Evolutionary conservation across 2,797 vertebrate genomes (phyloP).

Genomic region (Micromesistius poutassou): DNA sequence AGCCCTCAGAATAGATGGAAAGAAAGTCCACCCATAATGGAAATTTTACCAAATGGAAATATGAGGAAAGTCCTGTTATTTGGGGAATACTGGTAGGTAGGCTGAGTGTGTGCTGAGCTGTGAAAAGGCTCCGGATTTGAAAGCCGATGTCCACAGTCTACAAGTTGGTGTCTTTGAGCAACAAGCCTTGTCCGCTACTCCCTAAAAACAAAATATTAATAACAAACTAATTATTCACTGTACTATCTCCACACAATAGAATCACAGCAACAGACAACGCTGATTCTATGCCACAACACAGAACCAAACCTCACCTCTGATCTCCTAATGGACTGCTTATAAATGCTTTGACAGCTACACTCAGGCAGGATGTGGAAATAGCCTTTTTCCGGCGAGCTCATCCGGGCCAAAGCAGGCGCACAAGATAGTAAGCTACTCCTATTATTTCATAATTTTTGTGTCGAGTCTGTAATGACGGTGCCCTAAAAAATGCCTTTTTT

Average conservation of each 20-base stretch:
- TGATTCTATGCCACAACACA: no score
- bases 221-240: no score
- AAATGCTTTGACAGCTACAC: slow-evolving; percentile 29
- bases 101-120: not conserved
- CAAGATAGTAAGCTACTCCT: no score
- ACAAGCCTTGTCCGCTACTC: no score
- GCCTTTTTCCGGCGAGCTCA: not conserved
- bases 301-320: slow-evolving; percentile 29
- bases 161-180: no score
- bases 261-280: no score
- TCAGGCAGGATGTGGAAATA: not conserved
- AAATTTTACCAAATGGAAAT: not conserved
- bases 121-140: not conserved
- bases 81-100: no score
- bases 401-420: no score
- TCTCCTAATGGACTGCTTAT: slow-evolving; percentile 37
- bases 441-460: no score
- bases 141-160: no score
- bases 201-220: no score
- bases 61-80: slow-evolving; percentile 22
- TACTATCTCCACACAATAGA: no score
- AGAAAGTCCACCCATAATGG: not conserved
- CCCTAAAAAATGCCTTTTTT: slow-evolving; percentile 26
- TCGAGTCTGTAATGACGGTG: not conserved
- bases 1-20: not conserved